Evolutionary conservation across 1,140 invertebrate species (phyloP).

Genomic region (Apis mellifera): DNA sequence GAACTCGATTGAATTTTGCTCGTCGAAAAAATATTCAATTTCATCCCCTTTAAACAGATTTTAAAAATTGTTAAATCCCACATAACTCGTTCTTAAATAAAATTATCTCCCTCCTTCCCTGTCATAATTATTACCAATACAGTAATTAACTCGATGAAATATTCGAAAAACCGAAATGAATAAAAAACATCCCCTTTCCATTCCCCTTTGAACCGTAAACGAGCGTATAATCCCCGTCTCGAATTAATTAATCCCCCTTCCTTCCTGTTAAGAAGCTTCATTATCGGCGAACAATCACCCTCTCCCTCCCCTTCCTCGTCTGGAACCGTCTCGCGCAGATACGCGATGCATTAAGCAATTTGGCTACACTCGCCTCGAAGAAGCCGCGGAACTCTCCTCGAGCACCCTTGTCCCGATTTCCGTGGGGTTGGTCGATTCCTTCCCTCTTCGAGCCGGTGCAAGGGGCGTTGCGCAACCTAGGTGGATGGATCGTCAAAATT

Average conservation of each 20-base stretch:
- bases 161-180: no score
- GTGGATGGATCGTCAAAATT: constrained; percentile 43
- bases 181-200: no score
- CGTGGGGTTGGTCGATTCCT: background rate
- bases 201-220: constrained; percentile 23
- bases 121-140: no score
- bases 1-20: no score
- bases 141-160: no score
- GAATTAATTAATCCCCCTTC: constrained; percentile 53
- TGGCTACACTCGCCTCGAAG: constrained; percentile 52
- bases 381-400: constrained; percentile 37
- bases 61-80: no score
- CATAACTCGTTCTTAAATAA: no score
- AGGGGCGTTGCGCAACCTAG: constrained; percentile 30
- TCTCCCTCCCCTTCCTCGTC: background rate
- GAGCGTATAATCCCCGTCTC: background rate
- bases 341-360: constrained; percentile 60
- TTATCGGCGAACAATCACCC: constrained; percentile 56
- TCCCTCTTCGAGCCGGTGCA: background rate
- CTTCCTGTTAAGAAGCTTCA: constrained; percentile 43
- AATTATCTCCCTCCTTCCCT: no score
- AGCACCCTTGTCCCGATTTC: constrained; percentile 29
- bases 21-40: no score
- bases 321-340: constrained; percentile 49
- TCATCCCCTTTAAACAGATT: no score